phyloP scores from a whole-genome alignment of 1,140 invertebrate species.

The Muscidifurax raptorellus region DNA sequence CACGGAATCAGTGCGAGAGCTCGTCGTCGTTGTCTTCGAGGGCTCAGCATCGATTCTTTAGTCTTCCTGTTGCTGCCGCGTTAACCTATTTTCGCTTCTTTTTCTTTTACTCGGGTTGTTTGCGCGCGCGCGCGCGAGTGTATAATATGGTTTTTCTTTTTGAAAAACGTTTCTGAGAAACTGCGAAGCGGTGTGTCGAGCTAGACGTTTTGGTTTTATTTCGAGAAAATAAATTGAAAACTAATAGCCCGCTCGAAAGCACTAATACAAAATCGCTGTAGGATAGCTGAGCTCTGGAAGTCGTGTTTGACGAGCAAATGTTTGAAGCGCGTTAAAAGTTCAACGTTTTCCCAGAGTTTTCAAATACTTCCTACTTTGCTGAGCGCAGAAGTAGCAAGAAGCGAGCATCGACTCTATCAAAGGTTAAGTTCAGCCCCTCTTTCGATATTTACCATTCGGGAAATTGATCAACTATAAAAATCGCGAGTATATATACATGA shows the following conservation, averaged over 20 bases:
- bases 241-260: background rate
- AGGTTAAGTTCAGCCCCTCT: background rate
- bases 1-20: background rate
- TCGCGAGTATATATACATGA: too few relatives aligned
- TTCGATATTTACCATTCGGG: too few relatives aligned
- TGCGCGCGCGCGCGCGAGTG: background rate
- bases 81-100: background rate
- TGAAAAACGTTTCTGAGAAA: background rate
- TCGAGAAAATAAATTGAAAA: background rate
- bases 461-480: too few relatives aligned
- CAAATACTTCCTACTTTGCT: slow-evolving; percentile 10
- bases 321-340: slow-evolving; percentile 18
- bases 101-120: background rate
- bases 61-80: background rate
- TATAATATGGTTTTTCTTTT: background rate
- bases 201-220: background rate
- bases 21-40: background rate
- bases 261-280: background rate
- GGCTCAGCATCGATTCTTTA: background rate
- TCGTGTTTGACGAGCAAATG: slow-evolving; percentile 9
- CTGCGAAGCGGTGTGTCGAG: too few relatives aligned
- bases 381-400: background rate
- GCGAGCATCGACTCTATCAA: background rate
- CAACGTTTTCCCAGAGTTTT: slow-evolving; percentile 9
- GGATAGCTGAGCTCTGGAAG: background rate